These are phyloP conservation scores for Pipistrellus nathusii DNA, from an alignment of 2,797 vertebrate genomes.

Conservation along the genomic window DNA sequence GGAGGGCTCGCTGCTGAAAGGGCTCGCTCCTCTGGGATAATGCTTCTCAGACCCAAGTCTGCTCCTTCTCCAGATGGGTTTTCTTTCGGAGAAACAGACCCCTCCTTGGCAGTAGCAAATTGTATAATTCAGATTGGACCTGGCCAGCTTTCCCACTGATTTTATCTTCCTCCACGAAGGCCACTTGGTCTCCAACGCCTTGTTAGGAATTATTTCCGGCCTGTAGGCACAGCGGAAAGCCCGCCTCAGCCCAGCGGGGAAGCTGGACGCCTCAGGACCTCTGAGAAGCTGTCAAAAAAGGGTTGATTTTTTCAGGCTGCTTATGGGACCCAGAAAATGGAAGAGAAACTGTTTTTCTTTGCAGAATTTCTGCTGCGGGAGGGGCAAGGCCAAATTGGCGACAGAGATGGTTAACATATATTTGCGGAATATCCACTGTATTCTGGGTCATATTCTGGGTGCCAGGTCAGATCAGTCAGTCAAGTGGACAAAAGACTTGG, in stretches of 20 bases:
- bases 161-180: not conserved
- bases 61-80: conserved; percentile 3
- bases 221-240: not conserved
- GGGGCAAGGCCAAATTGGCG: not conserved
- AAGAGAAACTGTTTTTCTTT: not conserved
- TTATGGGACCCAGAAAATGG: not conserved
- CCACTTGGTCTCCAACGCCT: not conserved
- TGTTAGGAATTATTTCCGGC: not conserved
- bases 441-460: not conserved
- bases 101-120: not conserved
- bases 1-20: not conserved
- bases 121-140: not conserved
- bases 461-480: not conserved
- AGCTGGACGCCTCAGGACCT: not conserved
- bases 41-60: not conserved
- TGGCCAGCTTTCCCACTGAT: not conserved
- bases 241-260: not conserved
- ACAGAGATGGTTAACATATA: not conserved
- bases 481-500: not conserved
- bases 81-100: conserved; percentile 19
- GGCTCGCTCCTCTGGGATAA: conserved; percentile 17
- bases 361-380: not conserved
- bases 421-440: not conserved
- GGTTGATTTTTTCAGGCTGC: not conserved
- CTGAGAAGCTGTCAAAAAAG: not conserved